A percentile compares a stretch with the other conserved stretches of the same genome.
Conservation (phyloP, 2,888 invertebrate species). For the Diabrotica balteata region DNA sequence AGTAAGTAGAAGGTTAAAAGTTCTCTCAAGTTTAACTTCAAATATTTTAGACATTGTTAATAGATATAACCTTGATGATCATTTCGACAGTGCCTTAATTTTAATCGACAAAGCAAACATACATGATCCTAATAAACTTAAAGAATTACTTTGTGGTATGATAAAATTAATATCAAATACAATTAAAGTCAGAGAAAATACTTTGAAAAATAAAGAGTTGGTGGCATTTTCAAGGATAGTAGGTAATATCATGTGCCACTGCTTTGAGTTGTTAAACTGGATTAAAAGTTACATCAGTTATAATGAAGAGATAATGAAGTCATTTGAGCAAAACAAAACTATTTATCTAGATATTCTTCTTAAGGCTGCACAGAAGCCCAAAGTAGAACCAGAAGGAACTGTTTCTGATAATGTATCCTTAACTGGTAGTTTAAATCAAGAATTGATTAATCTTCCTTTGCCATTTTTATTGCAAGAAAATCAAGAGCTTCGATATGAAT, state of each 20-base stretch:
- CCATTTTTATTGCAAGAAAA: slow-evolving; percentile 40
- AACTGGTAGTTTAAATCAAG: slow-evolving; percentile 26
- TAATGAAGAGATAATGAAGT: slow-evolving; percentile 38
- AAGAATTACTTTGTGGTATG: slow-evolving; percentile 60
- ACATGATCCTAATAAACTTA: slow-evolving; percentile 57
- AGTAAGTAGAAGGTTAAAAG: slow-evolving; percentile 27
- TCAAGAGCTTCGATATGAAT: slow-evolving; percentile 40
- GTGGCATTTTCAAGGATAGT: slow-evolving; percentile 39
- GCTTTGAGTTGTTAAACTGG: slow-evolving; percentile 37
- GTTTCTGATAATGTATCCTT: slow-evolving; percentile 15
- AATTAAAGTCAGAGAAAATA: slow-evolving; percentile 63
- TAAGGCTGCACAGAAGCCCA: slow-evolving; percentile 26
- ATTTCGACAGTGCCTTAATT: slow-evolving; percentile 25
- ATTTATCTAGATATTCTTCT: slow-evolving; percentile 34
- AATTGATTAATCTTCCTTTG: slow-evolving; percentile 22
- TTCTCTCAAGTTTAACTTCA: slow-evolving; percentile 19
- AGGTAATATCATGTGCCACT: slow-evolving; percentile 33
- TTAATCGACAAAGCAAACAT: slow-evolving; percentile 47
- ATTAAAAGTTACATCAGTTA: slow-evolving; percentile 38
- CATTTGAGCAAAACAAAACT: slow-evolving; percentile 40
- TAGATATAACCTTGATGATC: slow-evolving; percentile 16
- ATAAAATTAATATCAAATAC: slow-evolving; percentile 66
- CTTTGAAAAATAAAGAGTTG: slow-evolving; percentile 60
- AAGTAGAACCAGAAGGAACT: neutral
- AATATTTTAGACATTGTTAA: slow-evolving; percentile 16